Percentiles rank a stretch among this genome's conserved stretches.
These are phyloP conservation scores for Lycorma delicatula DNA, from an alignment of 1,140 invertebrate species.

Conservation along the genomic window DNA sequence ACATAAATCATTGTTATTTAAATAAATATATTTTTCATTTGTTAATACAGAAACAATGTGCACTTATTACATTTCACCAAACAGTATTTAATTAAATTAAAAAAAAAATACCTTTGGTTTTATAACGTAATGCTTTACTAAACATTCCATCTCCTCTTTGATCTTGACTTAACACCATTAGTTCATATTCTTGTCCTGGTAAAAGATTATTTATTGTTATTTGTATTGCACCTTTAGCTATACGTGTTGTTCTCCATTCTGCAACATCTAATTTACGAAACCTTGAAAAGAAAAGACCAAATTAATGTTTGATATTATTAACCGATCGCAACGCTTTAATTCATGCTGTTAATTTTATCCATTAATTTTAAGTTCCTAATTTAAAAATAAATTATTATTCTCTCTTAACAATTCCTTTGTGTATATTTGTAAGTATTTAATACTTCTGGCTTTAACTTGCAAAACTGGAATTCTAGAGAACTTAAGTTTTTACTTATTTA, in stretches of 20 bases:
- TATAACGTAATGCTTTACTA: constrained; percentile 68
- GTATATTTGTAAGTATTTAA: too few relatives aligned
- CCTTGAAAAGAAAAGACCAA: constrained; percentile 36
- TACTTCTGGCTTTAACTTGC: too few relatives aligned
- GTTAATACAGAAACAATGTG: too few relatives aligned
- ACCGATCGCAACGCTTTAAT: background rate
- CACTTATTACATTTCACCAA: too few relatives aligned
- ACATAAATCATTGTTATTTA: too few relatives aligned
- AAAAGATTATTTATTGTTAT: constrained; percentile 68
- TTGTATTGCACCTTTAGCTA: constrained; percentile 60
- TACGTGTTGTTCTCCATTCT: constrained; percentile 68
- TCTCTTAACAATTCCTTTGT: too few relatives aligned
- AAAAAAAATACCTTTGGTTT: constrained; percentile 23
- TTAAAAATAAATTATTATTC: background rate
- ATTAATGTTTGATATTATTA: background rate
- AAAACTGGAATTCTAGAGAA: too few relatives aligned
- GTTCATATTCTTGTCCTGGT: constrained; percentile 75
- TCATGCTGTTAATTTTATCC: background rate
- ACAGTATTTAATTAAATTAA: too few relatives aligned
- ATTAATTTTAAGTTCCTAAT: background rate
- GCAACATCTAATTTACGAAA: constrained; percentile 53
- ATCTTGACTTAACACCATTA: constrained; percentile 84
- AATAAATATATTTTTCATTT: too few relatives aligned
- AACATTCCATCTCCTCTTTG: constrained; percentile 80
- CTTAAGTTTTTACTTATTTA: too few relatives aligned